Base-by-base conservation (phyloP, 2,113 vertebrate species). In the Elgaria multicarinata region DNA sequence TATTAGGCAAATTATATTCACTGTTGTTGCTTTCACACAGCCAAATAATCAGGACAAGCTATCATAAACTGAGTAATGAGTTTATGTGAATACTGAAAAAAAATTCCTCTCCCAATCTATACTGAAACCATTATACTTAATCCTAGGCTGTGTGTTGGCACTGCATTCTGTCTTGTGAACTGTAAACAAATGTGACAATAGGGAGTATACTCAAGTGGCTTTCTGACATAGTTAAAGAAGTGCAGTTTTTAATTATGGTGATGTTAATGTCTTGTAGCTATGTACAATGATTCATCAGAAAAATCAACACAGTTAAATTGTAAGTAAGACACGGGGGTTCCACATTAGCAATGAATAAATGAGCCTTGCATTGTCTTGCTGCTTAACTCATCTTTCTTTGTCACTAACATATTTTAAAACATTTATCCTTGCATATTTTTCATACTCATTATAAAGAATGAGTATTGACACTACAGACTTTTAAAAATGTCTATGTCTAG, bases 81-180 rank as follows among this genome's bases (percentile, higher is more conserved):
- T 83, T 87, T 94, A 92, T 86, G 80, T 20, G 85, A 87, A 58
- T 91, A 80, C 87, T 96, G 87, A 89, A 39, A 87, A 89, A 75
- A 82, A 90, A 87, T 91, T 93, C 8, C 8, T 36, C 33, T 55
- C 31, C 33, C 69, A 86, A 90, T 83, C 75, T 86, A 80, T 28
- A 55, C 74, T 91, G 92, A 92, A 88, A 87, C 87, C 62, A 64
- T 46, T 76, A 82, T 3, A 50, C 3, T 79, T 86, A 81, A 88
- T 92, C 90, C 46, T 55, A 83, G 6, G 26, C 7, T 88, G n/a
- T 66, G 31, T n/a, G 36, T 86, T 71, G 58, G 44, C 20, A 28
- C 28, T 42, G 72, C 42, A 2, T 62, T 12, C 28, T 85, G 8
- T 36, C 53, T 83, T 85, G 91, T 82, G 89, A 92, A 77, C 90